Evolutionary conservation across 2,888 invertebrate genomes (phyloP).

Genomic region (Chymomyza fuscimana): DNA sequence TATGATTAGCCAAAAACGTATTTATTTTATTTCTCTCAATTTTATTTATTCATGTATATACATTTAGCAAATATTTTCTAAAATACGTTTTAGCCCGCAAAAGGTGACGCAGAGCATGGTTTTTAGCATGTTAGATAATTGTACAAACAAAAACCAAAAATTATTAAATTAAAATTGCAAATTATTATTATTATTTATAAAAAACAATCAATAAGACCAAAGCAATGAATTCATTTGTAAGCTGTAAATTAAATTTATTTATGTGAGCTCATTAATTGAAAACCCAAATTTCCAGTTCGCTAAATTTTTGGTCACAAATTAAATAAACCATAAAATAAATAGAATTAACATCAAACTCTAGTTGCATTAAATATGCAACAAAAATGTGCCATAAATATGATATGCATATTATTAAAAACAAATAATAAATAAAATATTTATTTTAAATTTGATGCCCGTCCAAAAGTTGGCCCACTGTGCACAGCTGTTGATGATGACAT

Average conservation of each 20-base stretch:
- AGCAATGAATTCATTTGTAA: neutral
- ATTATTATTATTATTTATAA: neutral
- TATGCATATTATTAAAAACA: neutral
- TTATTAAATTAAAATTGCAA: too few species aligned
- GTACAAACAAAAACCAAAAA: too few species aligned
- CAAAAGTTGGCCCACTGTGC: neutral
- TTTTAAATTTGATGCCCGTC: neutral
- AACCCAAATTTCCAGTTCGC: neutral
- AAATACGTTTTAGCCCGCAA: too few species aligned
- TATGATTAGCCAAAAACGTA: too few species aligned
- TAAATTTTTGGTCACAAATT: neutral
- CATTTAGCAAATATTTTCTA: too few species aligned
- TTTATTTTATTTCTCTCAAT: too few species aligned
- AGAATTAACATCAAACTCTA: neutral
- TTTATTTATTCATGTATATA: too few species aligned
- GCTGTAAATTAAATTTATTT: neutral
- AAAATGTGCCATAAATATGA: neutral
- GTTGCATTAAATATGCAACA: neutral
- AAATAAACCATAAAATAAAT: neutral
- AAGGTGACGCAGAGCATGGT: too few species aligned
- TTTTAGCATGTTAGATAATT: too few species aligned
- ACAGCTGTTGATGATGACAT: conserved; percentile 10
- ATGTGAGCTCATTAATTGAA: neutral
- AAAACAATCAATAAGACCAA: neutral
- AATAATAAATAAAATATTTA: neutral